Evolutionary conservation across 2,113 vertebrate genomes (phyloP).

Genomic region (Oxyruncus cristatus): DNA sequence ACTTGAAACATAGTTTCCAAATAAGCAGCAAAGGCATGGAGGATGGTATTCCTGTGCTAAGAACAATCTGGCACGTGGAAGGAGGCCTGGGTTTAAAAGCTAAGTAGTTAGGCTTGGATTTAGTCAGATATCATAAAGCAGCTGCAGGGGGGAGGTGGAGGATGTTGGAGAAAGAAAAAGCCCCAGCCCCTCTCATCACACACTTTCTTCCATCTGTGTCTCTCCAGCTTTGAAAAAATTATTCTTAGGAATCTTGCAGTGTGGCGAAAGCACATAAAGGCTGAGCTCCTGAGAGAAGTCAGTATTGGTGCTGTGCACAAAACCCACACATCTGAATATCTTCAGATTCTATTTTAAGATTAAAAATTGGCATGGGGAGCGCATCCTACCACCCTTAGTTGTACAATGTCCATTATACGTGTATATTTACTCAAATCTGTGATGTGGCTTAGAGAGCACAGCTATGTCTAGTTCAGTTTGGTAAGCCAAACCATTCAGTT

Average conservation of each 20-base stretch:
- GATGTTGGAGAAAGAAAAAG: not conserved
- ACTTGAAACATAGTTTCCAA: conserved; percentile 7
- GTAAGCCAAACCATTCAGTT: not conserved
- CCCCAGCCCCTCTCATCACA: accelerated
- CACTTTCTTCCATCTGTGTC: not conserved
- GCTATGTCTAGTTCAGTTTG: not conserved
- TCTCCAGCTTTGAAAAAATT: not conserved
- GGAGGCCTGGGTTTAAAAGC: not conserved
- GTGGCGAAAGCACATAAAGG: not conserved
- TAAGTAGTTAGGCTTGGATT: not conserved
- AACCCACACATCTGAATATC: not conserved
- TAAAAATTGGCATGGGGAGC: not conserved
- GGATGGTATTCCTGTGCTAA: not conserved
- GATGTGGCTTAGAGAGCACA: not conserved
- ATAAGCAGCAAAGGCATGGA: not conserved
- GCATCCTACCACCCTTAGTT: not conserved
- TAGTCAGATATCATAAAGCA: not conserved
- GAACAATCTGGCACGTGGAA: not conserved
- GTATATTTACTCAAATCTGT: not conserved
- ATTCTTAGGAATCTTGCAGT: not conserved
- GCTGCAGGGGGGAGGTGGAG: accelerated
- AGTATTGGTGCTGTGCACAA: not conserved
- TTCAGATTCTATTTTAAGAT: not conserved
- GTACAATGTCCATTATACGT: not conserved
- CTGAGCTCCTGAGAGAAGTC: not conserved